Percentiles rank a stretch among this genome's conserved stretches.
Conservation (phyloP, 2,888 invertebrate species). For the Melanostoma mellinum region DNA sequence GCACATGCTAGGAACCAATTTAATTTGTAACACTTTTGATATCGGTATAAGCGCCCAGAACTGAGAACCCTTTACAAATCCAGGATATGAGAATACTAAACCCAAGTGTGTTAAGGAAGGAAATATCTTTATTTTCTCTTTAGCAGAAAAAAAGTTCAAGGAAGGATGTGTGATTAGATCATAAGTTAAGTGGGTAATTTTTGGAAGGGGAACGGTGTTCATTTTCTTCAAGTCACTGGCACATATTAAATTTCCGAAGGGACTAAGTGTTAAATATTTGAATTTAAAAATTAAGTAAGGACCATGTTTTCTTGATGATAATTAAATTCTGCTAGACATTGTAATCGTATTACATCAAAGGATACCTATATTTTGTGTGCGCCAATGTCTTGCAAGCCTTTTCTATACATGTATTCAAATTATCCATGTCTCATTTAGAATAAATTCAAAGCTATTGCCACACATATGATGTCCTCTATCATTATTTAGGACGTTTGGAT, state of each 20-base stretch:
- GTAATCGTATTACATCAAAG: conserved; percentile 64
- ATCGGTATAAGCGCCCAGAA: conserved; percentile 42
- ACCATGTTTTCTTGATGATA: conserved; percentile 42
- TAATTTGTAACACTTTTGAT: conserved; percentile 70
- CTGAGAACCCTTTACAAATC: conserved; percentile 13
- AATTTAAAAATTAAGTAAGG: conserved; percentile 41
- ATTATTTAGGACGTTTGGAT: too few relatives aligned
- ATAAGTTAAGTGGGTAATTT: conserved; percentile 71
- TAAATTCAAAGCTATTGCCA: conserved; percentile 29
- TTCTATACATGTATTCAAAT: conserved; percentile 30
- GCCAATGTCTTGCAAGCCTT: conserved; percentile 52
- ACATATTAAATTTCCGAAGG: conserved; percentile 56
- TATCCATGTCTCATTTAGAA: conserved; percentile 53
- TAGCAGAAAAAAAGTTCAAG: conserved; percentile 16
- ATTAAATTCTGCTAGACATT: conserved; percentile 55
- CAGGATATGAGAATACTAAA: conserved; percentile 18
- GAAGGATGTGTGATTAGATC: conserved; percentile 67
- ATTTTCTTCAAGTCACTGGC: conserved; percentile 47
- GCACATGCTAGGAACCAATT: conserved; percentile 63
- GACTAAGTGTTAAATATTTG: conserved; percentile 54
- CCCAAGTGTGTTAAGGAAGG: conserved; percentile 53
- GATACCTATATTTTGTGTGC: conserved; percentile 36
- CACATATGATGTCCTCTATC: background rate
- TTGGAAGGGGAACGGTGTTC: conserved; percentile 60
- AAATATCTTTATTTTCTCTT: conserved; percentile 34